Conservation (phyloP, 2,113 vertebrate species). For the Crotalus tigris region DNA sequence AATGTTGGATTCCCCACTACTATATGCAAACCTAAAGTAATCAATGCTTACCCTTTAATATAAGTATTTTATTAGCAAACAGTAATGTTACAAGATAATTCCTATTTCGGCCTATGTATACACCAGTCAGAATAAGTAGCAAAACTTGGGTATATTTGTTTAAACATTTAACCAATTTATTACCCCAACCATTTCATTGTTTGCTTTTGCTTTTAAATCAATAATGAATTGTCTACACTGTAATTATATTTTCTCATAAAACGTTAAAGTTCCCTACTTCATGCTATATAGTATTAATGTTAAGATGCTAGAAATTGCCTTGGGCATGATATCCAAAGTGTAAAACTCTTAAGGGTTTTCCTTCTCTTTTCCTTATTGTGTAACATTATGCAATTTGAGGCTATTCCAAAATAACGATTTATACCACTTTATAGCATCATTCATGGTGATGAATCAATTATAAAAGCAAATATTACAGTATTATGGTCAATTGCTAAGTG, state of each 20-base stretch:
- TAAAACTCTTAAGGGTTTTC: background rate
- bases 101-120: background rate
- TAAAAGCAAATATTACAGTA: background rate
- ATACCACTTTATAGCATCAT: background rate
- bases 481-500: background rate
- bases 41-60: background rate
- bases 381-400: background rate
- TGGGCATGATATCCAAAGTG: background rate
- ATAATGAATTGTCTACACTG: background rate
- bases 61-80: background rate
- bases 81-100: background rate
- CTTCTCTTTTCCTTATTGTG: background rate
- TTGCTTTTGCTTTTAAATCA: background rate
- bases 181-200: background rate
- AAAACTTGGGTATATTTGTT: background rate
- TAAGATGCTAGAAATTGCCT: background rate
- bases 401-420: background rate
- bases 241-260: background rate
- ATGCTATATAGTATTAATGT: no score
- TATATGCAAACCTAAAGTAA: background rate
- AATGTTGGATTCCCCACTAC: background rate
- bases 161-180: background rate
- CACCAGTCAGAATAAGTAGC: background rate
- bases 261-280: no score
- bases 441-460: background rate